These are phyloP conservation scores for Diorhabda sublineata DNA, from an alignment of 1,140 invertebrate species.

Conservation along the genomic window DNA sequence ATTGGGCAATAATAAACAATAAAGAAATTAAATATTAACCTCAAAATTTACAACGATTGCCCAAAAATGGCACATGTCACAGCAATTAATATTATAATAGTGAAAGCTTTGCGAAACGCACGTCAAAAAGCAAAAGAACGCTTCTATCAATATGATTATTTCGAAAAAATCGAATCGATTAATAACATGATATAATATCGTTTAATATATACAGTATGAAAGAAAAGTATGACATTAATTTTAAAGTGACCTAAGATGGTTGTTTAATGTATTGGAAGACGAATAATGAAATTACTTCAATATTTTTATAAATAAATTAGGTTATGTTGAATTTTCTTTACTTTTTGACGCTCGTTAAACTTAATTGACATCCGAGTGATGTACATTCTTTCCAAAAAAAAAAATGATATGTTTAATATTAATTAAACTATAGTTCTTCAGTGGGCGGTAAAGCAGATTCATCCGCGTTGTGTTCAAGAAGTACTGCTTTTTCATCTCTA, in stretches of 20 bases:
- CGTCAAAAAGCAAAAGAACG: neutral
- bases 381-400: neutral
- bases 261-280: no score
- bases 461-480: constrained; percentile 46
- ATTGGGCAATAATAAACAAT: constrained; percentile 10
- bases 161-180: no score
- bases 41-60: constrained; percentile 5
- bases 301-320: no score
- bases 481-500: constrained; percentile 56
- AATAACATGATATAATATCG: no score
- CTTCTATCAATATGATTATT: no score
- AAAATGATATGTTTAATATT: constrained; percentile 13
- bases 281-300: no score
- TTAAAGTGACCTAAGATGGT: no score
- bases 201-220: no score
- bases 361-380: constrained; percentile 7
- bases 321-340: no score
- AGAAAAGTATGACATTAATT: no score
- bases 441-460: constrained; percentile 38
- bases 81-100: constrained; percentile 35
- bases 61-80: constrained; percentile 44
- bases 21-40: neutral
- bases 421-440: constrained; percentile 36
- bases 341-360: neutral
- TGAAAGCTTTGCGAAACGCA: constrained; percentile 13